Percentiles rank a stretch among this genome's conserved stretches.
These are phyloP conservation scores for Archips crataeganus DNA, from an alignment of 2,888 invertebrate genomes.

Conservation along the genomic window DNA sequence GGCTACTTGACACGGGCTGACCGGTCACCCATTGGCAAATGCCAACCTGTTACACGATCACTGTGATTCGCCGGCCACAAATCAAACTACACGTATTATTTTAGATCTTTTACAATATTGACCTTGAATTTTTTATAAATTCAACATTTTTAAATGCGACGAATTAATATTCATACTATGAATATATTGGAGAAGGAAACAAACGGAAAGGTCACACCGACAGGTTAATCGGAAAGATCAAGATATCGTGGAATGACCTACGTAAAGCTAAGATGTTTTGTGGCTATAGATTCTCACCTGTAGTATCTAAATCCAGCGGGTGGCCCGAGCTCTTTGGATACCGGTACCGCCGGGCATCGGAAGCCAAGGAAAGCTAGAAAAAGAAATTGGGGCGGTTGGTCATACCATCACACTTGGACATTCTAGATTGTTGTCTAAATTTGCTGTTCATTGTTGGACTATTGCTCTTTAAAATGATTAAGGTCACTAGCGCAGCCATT, in stretches of 20 bases:
- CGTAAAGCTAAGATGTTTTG: slow-evolving; percentile 12
- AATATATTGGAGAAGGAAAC: not conserved
- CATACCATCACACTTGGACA: not conserved
- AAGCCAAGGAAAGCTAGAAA: slow-evolving; percentile 91
- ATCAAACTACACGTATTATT: slow-evolving; percentile 24
- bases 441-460: too few species aligned
- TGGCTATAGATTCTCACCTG: slow-evolving; percentile 60
- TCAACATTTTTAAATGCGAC: not conserved
- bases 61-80: slow-evolving; percentile 11
- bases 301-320: slow-evolving; percentile 79
- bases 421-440: too few species aligned
- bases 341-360: slow-evolving; percentile 89
- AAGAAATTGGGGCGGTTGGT: not conserved
- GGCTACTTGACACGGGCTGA: slow-evolving; percentile 61
- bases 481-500: too few species aligned
- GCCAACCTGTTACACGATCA: slow-evolving; percentile 34
- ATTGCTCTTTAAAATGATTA: too few species aligned
- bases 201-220: slow-evolving; percentile 2
- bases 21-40: slow-evolving; percentile 71
- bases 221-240: slow-evolving; percentile 1
- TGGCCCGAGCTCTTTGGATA: slow-evolving; percentile 71
- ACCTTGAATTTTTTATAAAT: not conserved
- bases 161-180: not conserved
- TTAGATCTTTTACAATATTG: slow-evolving; percentile 2
- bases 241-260: slow-evolving; percentile 2